Evolutionary conservation across 2,888 invertebrate genomes (phyloP).

Genomic region (Eurois occulta): DNA sequence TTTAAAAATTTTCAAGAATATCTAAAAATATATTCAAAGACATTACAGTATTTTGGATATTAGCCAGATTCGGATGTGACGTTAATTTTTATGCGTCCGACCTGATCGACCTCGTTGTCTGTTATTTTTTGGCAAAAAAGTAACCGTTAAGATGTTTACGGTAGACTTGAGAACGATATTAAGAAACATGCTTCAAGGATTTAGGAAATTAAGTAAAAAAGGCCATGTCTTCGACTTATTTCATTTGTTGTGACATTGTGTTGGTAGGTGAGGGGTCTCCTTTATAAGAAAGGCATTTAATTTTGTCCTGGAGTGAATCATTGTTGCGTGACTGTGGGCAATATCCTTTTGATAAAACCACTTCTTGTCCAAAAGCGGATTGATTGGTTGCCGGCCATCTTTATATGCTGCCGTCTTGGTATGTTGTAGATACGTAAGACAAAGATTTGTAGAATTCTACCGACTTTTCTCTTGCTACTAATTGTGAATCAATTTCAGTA

Average conservation of each 20-base stretch:
- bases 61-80: constrained; percentile 55
- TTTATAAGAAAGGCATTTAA: constrained; percentile 39
- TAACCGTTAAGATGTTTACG: constrained; percentile 48
- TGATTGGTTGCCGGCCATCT: constrained; percentile 3
- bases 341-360: constrained; percentile 31
- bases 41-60: constrained; percentile 56
- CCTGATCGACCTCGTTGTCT: constrained; percentile 51
- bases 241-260: constrained; percentile 10
- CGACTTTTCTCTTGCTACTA: not conserved
- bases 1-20: constrained; percentile 50
- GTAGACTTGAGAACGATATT: constrained; percentile 37
- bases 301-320: constrained; percentile 8
- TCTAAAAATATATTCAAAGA: constrained; percentile 60
- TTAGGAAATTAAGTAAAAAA: constrained; percentile 24
- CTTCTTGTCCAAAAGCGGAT: constrained; percentile 14
- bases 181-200: constrained; percentile 25
- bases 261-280: not conserved
- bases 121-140: constrained; percentile 41
- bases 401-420: not conserved
- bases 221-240: not conserved
- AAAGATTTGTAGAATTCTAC: not conserved
- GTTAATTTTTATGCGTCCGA: constrained; percentile 60
- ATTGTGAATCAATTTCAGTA: not conserved
- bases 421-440: not conserved
- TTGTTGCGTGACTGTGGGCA: constrained; percentile 32